Evolutionary conservation across 2,888 invertebrate species (phyloP).

Genomic region (Lycaena phlaeas): DNA sequence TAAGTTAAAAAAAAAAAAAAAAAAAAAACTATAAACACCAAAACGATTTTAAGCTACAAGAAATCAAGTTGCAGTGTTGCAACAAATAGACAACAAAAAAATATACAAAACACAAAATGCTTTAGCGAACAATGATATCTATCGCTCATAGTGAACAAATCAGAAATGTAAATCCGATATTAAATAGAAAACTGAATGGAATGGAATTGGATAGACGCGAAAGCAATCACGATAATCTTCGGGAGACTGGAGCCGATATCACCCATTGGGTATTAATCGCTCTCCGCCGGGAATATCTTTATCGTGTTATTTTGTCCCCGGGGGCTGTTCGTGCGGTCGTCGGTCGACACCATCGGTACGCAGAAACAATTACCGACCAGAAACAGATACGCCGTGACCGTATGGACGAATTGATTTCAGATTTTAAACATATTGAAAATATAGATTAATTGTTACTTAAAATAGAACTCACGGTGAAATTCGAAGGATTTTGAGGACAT

Average conservation of each 20-base stretch:
- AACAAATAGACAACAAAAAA: background rate
- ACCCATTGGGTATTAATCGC: constrained; percentile 34
- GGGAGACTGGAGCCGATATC: constrained; percentile 37
- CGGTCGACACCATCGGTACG: constrained; percentile 15
- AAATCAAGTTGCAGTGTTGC: background rate
- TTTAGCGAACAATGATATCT: constrained; percentile 16
- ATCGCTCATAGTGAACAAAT: constrained; percentile 15
- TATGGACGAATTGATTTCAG: too few species aligned
- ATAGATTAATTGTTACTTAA: too few species aligned
- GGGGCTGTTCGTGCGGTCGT: constrained; percentile 14
- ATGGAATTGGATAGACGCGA: constrained; percentile 19
- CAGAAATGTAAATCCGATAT: constrained; percentile 20
- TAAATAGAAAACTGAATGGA: constrained; percentile 20
- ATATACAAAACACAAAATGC: constrained; percentile 12
- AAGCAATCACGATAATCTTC: constrained; percentile 29
- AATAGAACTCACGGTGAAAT: too few species aligned
- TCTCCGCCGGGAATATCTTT: constrained; percentile 30
- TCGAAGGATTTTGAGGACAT: too few species aligned
- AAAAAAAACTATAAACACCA: too few species aligned
- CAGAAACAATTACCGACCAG: constrained; percentile 18
- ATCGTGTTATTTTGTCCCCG: constrained; percentile 22
- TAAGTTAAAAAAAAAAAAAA: too few species aligned
- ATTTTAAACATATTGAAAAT: background rate
- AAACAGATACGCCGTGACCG: constrained; percentile 9
- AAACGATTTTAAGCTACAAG: too few species aligned